Base-by-base conservation (phyloP, 64 coral and sea anemone genomes). In the Acropora tenuis region DNA sequence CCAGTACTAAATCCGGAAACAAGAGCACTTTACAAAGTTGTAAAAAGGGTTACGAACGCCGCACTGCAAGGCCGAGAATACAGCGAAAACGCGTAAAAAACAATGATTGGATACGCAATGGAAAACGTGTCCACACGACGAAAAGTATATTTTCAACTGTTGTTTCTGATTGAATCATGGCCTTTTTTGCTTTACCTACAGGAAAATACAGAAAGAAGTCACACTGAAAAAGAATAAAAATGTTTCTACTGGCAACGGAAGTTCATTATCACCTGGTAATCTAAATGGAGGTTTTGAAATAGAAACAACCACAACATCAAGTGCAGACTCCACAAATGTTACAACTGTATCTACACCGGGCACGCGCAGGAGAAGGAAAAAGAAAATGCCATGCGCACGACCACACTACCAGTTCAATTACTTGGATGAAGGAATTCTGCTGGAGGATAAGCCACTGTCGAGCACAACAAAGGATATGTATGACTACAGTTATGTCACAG, bases 381-480 rank as follows among this genome's bases (percentile, higher is more conserved):
- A 91, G 76, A 89, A 89, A 18, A 87, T 89, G 66, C 83, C 88
- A 30, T 80, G 87, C 58, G 73, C 89, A 3, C 83, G 86, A 50
- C 73, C 55, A 15, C 91, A 88, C 50, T 88, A 88, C 66, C 86
- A 87, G 59, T 87, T 92, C 68, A 74, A 92, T 57, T 92, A 92
- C 59, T 61, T 92, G 47, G 91, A 92, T 57, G 93, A 94, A 80
- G 88, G 88, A 17, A 89, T 94, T 43, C 50, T 94, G 65, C 10
- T 94, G 20, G 93, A 94, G 41, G 87, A 87, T 76, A 94, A 94
- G 44, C 93, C 93, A 3, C 77, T 94, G 69, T 94, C 93, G 2
- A 60, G 73, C n/a, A 46, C 74, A 69, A 17, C 15, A 4, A 74
- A 53, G 13, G 15, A 90, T 47, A 81, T 73, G 5, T 87, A 69